Percentiles rank a stretch among this genome's conserved stretches.
phyloP scores from a whole-genome alignment of 2,888 invertebrate genomes.

The Onthophagus sagittarius region DNA sequence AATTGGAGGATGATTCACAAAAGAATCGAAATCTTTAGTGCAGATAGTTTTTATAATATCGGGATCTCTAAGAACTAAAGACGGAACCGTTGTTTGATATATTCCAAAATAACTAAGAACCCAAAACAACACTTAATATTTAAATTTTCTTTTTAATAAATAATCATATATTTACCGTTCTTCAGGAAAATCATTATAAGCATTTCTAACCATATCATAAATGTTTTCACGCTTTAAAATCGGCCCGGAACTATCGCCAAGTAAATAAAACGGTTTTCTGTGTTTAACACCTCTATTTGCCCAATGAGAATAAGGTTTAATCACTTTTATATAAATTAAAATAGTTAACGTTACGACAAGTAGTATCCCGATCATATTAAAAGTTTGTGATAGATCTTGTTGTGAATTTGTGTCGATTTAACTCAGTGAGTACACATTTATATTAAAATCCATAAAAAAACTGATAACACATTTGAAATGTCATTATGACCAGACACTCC shows the following conservation, averaged over 20 bases:
- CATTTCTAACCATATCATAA: slow-evolving; percentile 10
- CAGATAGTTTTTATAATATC: slow-evolving; percentile 31
- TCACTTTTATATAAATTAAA: slow-evolving; percentile 3
- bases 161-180: slow-evolving; percentile 18
- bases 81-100: background rate
- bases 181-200: slow-evolving; percentile 20
- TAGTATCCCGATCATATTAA: no score
- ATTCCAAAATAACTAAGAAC: slow-evolving; percentile 33
- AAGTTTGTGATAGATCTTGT: no score
- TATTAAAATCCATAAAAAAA: no score
- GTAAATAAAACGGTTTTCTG: slow-evolving; percentile 21
- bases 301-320: slow-evolving; percentile 24
- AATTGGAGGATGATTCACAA: slow-evolving; percentile 11
- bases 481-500: no score
- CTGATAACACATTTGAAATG: no score
- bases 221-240: slow-evolving; percentile 17
- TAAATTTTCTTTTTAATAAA: background rate
- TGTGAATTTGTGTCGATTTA: no score
- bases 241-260: slow-evolving; percentile 21
- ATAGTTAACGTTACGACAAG: no score
- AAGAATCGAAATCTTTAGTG: slow-evolving; percentile 18
- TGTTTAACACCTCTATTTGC: slow-evolving; percentile 21
- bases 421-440: no score
- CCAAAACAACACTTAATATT: slow-evolving; percentile 11
- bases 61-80: slow-evolving; percentile 11